Base-by-base conservation (phyloP, 2,888 invertebrate genomes). In the Pecten maximus region DNA sequence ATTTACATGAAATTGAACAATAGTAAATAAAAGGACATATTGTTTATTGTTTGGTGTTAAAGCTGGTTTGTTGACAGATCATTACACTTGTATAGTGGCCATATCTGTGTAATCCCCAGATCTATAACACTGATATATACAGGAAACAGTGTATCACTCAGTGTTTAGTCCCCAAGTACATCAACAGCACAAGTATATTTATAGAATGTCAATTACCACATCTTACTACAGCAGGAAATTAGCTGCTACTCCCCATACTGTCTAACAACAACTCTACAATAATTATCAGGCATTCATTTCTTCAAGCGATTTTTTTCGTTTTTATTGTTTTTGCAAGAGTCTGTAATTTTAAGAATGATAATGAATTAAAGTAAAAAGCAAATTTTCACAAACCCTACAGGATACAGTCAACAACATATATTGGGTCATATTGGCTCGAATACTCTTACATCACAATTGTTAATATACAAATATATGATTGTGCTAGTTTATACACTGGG, bases 11-110 rank as follows among this genome's bases (percentile, higher is more conserved):
- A 74, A 74, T 60, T 60, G 60, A 60, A 60, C n/a, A 6, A 35
- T 74, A 35, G 74, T 74, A 74, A 74, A 74, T 74, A 74, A 28
- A 1, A 74, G 35, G n/a, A n/a, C 28, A 28, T 10, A 74, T 74
- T 74, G 74, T 74, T 74, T 74, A 74, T 74, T 74, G 74, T 74
- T 74, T 35, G 15, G 74, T 74, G 74, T 74, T 74, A 60, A 60
- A n/a, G 6, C 35, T 28, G 74, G 28, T 28, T 74, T 74, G 35
- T 74, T 35, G 28, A 74, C 35, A 35, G 74, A 6, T 74, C 28
- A 28, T 74, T 74, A 74, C 35, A 74, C 35, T 74, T 28, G 15
- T 35, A 74, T 19, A 74, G 10, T 35, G 35, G 2, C 2, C 3
- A 74, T 23, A 74, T 28, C 10, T 74, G 28, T 74, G 35, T 28